Evolutionary conservation across 2,888 invertebrate genomes (phyloP).

Genomic region (Oasisia sp.): DNA sequence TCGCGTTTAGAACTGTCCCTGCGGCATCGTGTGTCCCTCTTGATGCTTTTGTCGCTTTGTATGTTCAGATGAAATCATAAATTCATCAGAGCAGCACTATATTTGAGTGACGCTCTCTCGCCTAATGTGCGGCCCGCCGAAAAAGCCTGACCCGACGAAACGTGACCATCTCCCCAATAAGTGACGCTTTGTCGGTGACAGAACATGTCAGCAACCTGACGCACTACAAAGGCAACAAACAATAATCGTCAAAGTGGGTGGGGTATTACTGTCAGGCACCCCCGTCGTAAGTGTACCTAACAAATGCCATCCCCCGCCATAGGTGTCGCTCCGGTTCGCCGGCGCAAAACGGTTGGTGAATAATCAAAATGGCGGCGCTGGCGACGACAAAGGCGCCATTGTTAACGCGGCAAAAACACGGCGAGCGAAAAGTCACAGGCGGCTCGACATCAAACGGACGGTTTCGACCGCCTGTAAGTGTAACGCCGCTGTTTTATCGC

Average conservation of each 20-base stretch:
- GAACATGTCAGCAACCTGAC: not conserved
- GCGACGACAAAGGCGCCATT: constrained; percentile 8
- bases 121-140: not conserved
- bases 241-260: constrained; percentile 12
- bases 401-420: not conserved
- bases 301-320: not conserved
- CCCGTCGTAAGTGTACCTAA: not conserved
- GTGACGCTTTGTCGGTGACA: constrained; percentile 5
- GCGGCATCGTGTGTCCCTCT: not conserved
- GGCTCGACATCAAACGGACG: not conserved
- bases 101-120: not conserved
- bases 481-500: not conserved
- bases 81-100: not conserved
- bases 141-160: not conserved
- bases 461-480: not conserved
- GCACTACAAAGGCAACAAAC: not conserved
- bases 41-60: not conserved
- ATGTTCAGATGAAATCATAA: not conserved
- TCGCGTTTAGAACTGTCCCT: not conserved
- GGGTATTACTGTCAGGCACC: not conserved
- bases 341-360: constrained; percentile 5
- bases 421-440: not conserved
- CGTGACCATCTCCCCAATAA: not conserved
- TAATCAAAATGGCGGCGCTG: not conserved
- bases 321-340: constrained; percentile 17